Evolutionary conservation across 2,113 vertebrate genomes (phyloP).

Genomic region (Chrysochloris asiatica): DNA sequence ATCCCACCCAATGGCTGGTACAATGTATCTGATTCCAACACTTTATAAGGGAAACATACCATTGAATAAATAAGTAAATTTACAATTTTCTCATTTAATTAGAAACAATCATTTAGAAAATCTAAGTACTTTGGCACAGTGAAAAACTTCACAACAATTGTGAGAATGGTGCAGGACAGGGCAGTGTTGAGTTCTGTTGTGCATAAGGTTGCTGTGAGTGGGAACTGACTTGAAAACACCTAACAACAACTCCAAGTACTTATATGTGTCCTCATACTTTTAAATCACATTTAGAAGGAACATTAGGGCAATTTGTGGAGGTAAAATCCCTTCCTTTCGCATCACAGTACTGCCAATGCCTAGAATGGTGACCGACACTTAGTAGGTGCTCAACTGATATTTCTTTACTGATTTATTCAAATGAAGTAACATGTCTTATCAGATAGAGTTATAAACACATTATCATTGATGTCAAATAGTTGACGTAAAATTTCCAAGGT

Average conservation of each 20-base stretch:
- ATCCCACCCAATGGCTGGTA: background rate
- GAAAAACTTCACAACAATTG: too few relatives aligned
- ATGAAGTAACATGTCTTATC: background rate
- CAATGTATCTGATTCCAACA: background rate
- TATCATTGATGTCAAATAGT: background rate
- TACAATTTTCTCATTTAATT: slow-evolving; percentile 24
- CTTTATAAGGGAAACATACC: slow-evolving; percentile 13
- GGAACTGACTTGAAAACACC: too few relatives aligned
- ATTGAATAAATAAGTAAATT: background rate
- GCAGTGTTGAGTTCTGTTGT: too few relatives aligned
- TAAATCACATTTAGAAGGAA: background rate
- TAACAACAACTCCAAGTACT: too few relatives aligned
- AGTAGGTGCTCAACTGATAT: background rate
- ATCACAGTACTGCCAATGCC: background rate
- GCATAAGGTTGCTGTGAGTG: too few relatives aligned
- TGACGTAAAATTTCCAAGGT: background rate
- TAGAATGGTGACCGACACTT: background rate
- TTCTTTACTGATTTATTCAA: background rate
- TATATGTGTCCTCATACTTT: background rate
- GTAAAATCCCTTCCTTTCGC: background rate
- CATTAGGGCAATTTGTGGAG: background rate
- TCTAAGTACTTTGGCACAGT: background rate
- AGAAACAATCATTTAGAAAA: slow-evolving; percentile 30
- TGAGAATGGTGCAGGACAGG: too few relatives aligned
- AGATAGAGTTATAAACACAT: background rate